These are phyloP conservation scores for Melanaphis sacchari DNA, from an alignment of 1,140 invertebrate genomes.

Conservation along the genomic window DNA sequence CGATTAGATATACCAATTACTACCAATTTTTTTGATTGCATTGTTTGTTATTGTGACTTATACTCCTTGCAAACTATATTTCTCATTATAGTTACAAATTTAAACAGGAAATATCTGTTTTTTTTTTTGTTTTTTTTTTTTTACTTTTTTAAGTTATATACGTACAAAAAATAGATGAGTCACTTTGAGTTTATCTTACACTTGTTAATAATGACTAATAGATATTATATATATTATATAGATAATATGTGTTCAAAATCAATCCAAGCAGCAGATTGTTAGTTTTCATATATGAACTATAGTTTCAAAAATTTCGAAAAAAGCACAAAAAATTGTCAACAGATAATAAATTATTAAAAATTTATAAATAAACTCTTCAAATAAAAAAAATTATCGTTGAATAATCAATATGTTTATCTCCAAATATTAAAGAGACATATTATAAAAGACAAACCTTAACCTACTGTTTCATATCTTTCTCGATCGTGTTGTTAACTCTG, in stretches of 20 bases:
- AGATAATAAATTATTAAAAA: not conserved
- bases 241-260: not conserved
- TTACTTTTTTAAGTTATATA: not conserved
- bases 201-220: not conserved
- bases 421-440: not conserved
- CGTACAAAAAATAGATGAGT: no score
- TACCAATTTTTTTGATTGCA: not conserved
- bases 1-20: no score
- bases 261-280: not conserved
- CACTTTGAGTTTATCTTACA: not conserved
- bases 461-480: not conserved
- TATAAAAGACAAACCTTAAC: not conserved
- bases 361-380: not conserved
- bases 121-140: no score
- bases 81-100: not conserved
- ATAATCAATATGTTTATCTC: not conserved
- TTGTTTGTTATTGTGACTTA: not conserved
- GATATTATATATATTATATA: no score
- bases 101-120: not conserved
- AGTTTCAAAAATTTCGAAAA: no score
- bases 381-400: not conserved
- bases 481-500: not conserved
- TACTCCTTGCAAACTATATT: not conserved
- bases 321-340: no score
- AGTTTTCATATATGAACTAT: no score